These are phyloP conservation scores for Oncorhynchus clarkii DNA, from an alignment of 2,113 vertebrate genomes.

Conservation along the genomic window DNA sequence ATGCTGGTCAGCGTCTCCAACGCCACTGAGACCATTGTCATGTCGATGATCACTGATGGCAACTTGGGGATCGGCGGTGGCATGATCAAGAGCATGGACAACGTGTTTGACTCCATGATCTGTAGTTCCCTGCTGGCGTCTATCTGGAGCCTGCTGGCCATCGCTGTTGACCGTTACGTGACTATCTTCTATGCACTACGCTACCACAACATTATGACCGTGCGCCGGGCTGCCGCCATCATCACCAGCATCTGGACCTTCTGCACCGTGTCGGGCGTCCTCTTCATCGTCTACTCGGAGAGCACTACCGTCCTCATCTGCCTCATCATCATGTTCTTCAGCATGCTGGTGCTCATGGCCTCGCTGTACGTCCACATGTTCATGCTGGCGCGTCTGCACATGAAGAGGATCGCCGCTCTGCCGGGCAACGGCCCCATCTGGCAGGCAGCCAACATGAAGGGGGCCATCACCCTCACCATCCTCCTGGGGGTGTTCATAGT, in stretches of 20 bases:
- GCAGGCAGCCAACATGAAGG: slow-evolving; percentile 57
- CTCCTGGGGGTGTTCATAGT: slow-evolving; percentile 53
- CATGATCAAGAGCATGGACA: slow-evolving; percentile 54
- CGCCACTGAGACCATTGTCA: slow-evolving; percentile 50
- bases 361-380: slow-evolving; percentile 60
- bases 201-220: slow-evolving; percentile 58
- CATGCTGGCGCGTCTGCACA: slow-evolving; percentile 48
- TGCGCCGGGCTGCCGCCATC: slow-evolving; percentile 31
- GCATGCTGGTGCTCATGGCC: slow-evolving; percentile 55
- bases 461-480: slow-evolving; percentile 52
- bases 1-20: slow-evolving; percentile 56
- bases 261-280: slow-evolving; percentile 38
- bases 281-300: slow-evolving; percentile 54
- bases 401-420: slow-evolving; percentile 50
- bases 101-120: slow-evolving; percentile 56
- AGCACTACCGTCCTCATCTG: slow-evolving; percentile 43
- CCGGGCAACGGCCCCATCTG: slow-evolving; percentile 37
- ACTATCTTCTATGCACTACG: slow-evolving; percentile 56
- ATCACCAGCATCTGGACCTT: slow-evolving; percentile 51
- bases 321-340: slow-evolving; percentile 54
- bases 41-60: slow-evolving; percentile 45
- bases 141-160: slow-evolving; percentile 54
- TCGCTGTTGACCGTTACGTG: slow-evolving; percentile 53
- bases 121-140: slow-evolving; percentile 56
- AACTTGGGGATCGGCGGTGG: slow-evolving; percentile 35